Percentiles rank a stretch among this genome's conserved stretches.
These are phyloP conservation scores for Halictus rubicundus DNA, from an alignment of 1,140 invertebrate genomes.

Conservation along the genomic window DNA sequence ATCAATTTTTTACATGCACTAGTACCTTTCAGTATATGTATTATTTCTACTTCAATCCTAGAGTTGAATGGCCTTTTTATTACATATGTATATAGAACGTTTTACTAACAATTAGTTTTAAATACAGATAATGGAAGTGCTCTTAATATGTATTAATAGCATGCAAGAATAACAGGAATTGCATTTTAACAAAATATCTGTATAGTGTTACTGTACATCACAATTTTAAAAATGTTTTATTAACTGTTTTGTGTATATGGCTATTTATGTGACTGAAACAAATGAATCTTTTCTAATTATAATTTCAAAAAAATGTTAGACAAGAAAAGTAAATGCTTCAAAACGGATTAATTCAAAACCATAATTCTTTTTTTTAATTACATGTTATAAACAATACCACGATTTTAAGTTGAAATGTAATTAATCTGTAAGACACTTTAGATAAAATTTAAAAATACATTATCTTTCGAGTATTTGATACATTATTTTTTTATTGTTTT, in stretches of 20 bases:
- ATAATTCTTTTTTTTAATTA: no score
- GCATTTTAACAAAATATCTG: constrained; percentile 2
- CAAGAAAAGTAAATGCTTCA: no score
- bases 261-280: no score
- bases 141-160: constrained; percentile 14
- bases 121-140: constrained; percentile 9
- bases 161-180: neutral
- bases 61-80: neutral
- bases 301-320: no score
- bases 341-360: no score
- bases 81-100: neutral
- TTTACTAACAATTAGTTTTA: neutral
- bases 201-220: constrained; percentile 1
- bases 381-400: no score
- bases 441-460: no score
- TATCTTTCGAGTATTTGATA: no score
- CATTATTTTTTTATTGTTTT: no score
- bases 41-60: neutral
- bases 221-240: constrained; percentile 11
- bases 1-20: neutral
- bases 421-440: no score
- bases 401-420: no score
- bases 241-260: neutral
- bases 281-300: no score
- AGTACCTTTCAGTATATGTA: neutral